phyloP scores from a whole-genome alignment of 1,140 invertebrate species.

The Agrypnia vestita region DNA sequence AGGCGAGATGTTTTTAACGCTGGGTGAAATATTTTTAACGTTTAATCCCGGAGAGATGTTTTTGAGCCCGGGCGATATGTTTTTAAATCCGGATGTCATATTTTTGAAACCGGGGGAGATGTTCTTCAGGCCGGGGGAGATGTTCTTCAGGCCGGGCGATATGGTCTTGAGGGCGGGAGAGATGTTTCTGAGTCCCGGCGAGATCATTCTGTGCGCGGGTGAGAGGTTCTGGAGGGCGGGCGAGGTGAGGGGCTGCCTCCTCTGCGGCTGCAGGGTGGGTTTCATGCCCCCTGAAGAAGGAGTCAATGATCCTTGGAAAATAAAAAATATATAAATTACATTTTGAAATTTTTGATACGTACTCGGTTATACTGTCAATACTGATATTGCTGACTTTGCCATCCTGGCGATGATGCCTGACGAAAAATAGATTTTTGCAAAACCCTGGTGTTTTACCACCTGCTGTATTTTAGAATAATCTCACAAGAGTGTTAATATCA shows the following conservation, averaged over 20 bases:
- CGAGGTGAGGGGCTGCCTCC: slow-evolving; percentile 55
- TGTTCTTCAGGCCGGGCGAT: slow-evolving; percentile 22
- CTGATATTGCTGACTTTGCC: too few species aligned
- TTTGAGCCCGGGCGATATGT: slow-evolving; percentile 36
- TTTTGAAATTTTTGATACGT: background rate
- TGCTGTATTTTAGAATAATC: too few species aligned
- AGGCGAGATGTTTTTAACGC: slow-evolving; percentile 47
- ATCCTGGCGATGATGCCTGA: too few species aligned
- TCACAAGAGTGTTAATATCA: too few species aligned
- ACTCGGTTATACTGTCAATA: too few species aligned
- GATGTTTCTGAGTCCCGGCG: slow-evolving; percentile 21
- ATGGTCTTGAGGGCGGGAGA: slow-evolving; percentile 14
- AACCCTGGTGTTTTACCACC: too few species aligned
- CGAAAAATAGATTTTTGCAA: too few species aligned
- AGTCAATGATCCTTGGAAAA: slow-evolving; percentile 38
- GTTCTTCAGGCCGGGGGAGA: slow-evolving; percentile 47
- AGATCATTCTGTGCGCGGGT: slow-evolving; percentile 21
- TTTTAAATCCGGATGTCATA: slow-evolving; percentile 34
- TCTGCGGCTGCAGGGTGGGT: slow-evolving; percentile 12
- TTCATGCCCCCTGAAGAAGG: slow-evolving; percentile 21
- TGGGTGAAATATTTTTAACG: slow-evolving; percentile 17
- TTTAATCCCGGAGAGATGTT: slow-evolving; percentile 23
- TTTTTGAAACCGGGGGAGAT: slow-evolving; percentile 43
- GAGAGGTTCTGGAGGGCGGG: slow-evolving; percentile 55
- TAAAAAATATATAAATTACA: background rate